Evolutionary conservation across 1,140 invertebrate species (phyloP).

Genomic region (Lysiphlebus fabarum): DNA sequence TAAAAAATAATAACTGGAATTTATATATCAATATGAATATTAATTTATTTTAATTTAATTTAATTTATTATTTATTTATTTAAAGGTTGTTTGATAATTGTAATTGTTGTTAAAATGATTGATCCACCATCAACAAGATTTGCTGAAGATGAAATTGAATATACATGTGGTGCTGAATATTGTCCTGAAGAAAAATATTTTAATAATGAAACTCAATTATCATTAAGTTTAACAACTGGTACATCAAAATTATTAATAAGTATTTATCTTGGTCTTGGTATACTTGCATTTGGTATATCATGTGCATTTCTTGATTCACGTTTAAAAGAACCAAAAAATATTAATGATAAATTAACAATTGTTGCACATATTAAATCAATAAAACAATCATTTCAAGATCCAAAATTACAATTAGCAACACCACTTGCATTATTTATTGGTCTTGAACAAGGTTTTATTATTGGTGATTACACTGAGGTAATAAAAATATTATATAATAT

Average conservation of each 20-base stretch:
- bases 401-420: slow-evolving; percentile 60
- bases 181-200: slow-evolving; percentile 43
- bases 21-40: not conserved
- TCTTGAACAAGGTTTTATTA: slow-evolving; percentile 71
- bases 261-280: slow-evolving; percentile 57
- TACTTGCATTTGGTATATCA: slow-evolving; percentile 56
- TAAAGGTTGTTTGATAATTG: slow-evolving; percentile 43
- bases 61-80: not conserved
- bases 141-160: slow-evolving; percentile 34
- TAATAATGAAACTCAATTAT: slow-evolving; percentile 42
- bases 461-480: slow-evolving; percentile 69
- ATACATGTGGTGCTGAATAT: slow-evolving; percentile 43
- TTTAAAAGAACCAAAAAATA: slow-evolving; percentile 46
- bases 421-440: slow-evolving; percentile 70
- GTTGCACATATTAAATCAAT: slow-evolving; percentile 42
- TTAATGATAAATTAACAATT: slow-evolving; percentile 36
- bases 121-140: slow-evolving; percentile 26
- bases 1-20: too few species aligned
- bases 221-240: slow-evolving; percentile 45
- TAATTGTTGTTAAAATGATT: slow-evolving; percentile 41
- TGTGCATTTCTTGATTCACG: slow-evolving; percentile 55
- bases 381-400: slow-evolving; percentile 51
- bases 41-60: too few species aligned
- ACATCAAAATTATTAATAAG: slow-evolving; percentile 54
- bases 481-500: too few species aligned